A percentile compares a stretch with the other conserved stretches of the same genome.
phyloP scores from a whole-genome alignment of 2,113 vertebrate species.

The Anser brachyrhynchus region DNA sequence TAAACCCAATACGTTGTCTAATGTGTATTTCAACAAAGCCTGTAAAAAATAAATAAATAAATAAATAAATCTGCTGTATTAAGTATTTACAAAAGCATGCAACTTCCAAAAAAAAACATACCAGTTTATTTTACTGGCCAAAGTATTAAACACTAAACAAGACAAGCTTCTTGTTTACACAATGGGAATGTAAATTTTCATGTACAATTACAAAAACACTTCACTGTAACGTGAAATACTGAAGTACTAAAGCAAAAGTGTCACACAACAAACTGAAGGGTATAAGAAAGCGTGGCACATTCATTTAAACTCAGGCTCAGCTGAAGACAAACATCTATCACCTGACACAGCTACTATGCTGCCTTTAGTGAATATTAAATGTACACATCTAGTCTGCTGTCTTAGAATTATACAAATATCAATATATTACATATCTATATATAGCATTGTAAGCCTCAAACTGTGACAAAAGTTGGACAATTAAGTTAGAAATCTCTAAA shows the following conservation, averaged over 20 bases:
- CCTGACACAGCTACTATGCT: neutral
- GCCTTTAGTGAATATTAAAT: neutral
- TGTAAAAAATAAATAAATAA: neutral
- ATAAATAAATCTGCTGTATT: neutral
- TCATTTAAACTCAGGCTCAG: neutral
- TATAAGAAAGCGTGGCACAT: neutral
- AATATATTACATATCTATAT: slow-evolving; percentile 34
- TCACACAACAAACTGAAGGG: neutral
- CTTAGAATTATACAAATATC: slow-evolving; percentile 33
- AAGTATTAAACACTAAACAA: slow-evolving; percentile 61
- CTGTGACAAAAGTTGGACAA: slow-evolving; percentile 22
- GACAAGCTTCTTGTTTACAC: slow-evolving; percentile 30
- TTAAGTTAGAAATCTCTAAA: slow-evolving; percentile 39
- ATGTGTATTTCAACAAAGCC: slow-evolving; percentile 40
- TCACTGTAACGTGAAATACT: slow-evolving; percentile 45
- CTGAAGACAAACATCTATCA: neutral
- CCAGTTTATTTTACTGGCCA: slow-evolving; percentile 67
- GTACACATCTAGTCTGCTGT: slow-evolving; percentile 7
- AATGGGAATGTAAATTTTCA: slow-evolving; percentile 70
- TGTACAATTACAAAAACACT: slow-evolving; percentile 51
- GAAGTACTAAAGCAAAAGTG: slow-evolving; percentile 8
- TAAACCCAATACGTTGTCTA: neutral
- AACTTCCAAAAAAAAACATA: slow-evolving; percentile 49
- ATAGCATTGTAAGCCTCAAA: slow-evolving; percentile 44
- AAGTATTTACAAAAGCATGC: slow-evolving; percentile 49